These are phyloP conservation scores for Pteropus alecto DNA, from an alignment of 2,113 vertebrate genomes.

Conservation along the genomic window DNA sequence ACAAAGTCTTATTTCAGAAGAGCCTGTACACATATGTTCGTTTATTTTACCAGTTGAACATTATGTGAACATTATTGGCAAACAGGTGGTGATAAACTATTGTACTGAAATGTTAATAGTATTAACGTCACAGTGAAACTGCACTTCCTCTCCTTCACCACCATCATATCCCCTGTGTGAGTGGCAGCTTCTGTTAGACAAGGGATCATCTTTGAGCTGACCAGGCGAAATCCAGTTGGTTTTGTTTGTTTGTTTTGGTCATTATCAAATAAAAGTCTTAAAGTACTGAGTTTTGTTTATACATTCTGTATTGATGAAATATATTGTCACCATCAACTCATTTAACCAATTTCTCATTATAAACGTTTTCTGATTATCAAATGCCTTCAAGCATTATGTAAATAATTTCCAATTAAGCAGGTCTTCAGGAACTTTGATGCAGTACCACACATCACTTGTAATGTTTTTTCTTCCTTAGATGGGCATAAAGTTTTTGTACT, in stretches of 20 bases:
- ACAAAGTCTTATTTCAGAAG: constrained; percentile 34
- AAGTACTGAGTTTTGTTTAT: not conserved
- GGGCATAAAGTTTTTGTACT: constrained; percentile 21
- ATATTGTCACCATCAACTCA: not conserved
- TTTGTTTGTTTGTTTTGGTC: not conserved
- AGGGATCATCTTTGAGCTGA: not conserved
- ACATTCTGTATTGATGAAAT: not conserved
- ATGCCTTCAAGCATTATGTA: not conserved
- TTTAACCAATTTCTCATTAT: constrained; percentile 15
- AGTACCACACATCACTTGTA: constrained; percentile 17
- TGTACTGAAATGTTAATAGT: not conserved
- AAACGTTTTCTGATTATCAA: constrained; percentile 38
- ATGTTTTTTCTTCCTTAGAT: constrained; percentile 26
- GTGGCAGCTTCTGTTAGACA: not conserved
- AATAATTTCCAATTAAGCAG: not conserved
- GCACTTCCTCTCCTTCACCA: not conserved
- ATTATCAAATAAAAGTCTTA: not conserved
- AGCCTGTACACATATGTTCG: not conserved
- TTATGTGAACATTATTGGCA: not conserved
- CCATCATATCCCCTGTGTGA: not conserved
- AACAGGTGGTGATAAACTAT: not conserved
- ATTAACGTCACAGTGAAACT: not conserved
- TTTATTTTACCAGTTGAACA: not conserved
- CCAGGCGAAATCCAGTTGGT: not conserved
- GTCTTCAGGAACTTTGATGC: not conserved